phyloP scores from a whole-genome alignment of 1,140 invertebrate genomes.

The Drosophila ogumai region DNA sequence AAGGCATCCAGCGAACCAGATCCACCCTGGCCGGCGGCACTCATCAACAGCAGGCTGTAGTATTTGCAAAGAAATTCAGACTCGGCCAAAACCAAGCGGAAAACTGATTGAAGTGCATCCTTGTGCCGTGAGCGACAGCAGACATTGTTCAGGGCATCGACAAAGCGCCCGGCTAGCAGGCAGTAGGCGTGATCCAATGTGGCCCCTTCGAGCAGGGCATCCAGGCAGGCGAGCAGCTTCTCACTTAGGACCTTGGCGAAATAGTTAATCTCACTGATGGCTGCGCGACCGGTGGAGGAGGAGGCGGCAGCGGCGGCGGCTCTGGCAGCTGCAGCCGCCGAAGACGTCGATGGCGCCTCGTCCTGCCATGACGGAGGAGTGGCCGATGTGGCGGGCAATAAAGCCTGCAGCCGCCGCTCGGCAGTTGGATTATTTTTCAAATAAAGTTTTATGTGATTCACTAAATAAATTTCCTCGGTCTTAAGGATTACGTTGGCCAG shows the following conservation, averaged over 20 bases:
- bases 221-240: conserved; percentile 72
- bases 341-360: conserved; percentile 77
- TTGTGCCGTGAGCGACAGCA: conserved; percentile 79
- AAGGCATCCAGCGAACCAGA: conserved; percentile 51
- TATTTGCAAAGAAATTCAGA: conserved; percentile 82
- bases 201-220: conserved; percentile 35
- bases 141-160: conserved; percentile 74
- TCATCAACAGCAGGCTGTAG: conserved; percentile 77
- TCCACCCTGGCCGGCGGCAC: conserved; percentile 37
- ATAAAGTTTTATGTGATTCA: conserved; percentile 85
- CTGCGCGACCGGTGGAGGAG: conserved; percentile 7
- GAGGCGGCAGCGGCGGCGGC: conserved; percentile 45
- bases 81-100: conserved; percentile 77
- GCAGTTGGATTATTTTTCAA: conserved; percentile 83
- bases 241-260: conserved; percentile 82
- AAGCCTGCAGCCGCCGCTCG: conserved; percentile 48
- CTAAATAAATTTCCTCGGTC: conserved; percentile 85
- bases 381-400: conserved; percentile 15
- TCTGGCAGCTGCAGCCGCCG: conserved; percentile 73
- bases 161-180: conserved; percentile 70
- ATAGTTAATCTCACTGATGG: conserved; percentile 84
- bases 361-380: conserved; percentile 50
- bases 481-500: conserved; percentile 83
- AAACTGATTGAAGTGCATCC: conserved; percentile 80
- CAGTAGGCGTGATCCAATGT: conserved; percentile 52